Conservation (phyloP, 2,797 vertebrate species). For the Champsocephalus esox region DNA sequence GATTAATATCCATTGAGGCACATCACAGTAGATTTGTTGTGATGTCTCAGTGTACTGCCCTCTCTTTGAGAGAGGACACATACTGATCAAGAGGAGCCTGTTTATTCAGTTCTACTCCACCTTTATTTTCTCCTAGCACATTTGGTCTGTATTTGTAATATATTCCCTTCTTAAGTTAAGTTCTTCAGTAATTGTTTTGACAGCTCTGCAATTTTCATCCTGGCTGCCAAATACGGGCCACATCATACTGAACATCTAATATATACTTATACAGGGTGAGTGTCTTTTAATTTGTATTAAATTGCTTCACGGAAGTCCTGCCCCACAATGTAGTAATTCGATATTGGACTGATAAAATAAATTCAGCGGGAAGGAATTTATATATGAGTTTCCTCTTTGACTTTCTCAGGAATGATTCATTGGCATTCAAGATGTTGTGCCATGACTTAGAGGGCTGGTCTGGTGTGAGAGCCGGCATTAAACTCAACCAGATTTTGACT, state of each 20-base stretch:
- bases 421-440: slow-evolving; percentile 52
- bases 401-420: slow-evolving; percentile 42
- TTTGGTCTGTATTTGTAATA: slow-evolving; percentile 9
- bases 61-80: slow-evolving; percentile 16
- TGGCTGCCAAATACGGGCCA: background rate
- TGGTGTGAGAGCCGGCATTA: slow-evolving; percentile 57
- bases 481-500: slow-evolving; percentile 60
- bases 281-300: background rate
- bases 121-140: background rate
- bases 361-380: background rate
- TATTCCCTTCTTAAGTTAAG: background rate
- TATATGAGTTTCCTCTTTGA: slow-evolving; percentile 39
- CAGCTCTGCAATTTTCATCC: background rate
- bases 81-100: slow-evolving; percentile 10
- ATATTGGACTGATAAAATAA: slow-evolving; percentile 11
- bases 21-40: slow-evolving; percentile 25
- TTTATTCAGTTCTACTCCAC: background rate
- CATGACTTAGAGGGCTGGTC: slow-evolving; percentile 39
- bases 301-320: background rate
- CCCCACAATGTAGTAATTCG: background rate
- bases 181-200: background rate
- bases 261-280: background rate
- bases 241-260: background rate
- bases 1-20: slow-evolving; percentile 38
- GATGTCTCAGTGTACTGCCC: slow-evolving; percentile 19